Base-by-base conservation (phyloP, 2,888 invertebrate species). In the Agriopis aurantiaria region DNA sequence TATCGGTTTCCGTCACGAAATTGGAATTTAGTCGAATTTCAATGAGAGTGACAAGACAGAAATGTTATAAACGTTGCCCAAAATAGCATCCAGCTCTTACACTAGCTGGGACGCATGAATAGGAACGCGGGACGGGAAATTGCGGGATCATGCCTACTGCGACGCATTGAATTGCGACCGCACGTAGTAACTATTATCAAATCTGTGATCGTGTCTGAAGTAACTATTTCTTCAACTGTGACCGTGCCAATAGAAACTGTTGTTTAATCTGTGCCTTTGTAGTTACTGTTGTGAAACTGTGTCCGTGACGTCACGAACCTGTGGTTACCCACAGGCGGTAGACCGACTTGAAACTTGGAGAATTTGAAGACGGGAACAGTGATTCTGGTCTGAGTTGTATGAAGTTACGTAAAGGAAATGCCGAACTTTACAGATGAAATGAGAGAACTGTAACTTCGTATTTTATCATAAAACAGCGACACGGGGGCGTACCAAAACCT, bases 91-190 rank as follows among this genome's bases (percentile, higher is more conserved):
- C 46, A 40, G 48, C 69, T 69, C 71, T 57, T 33, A 45, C 10
- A 60, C 59, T 58, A 68, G 1, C n/a, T 49, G 53, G 48, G 53
- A 66, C 43, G 73, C 68, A 62, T 82, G 83, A 83, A 82, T 80
- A 77, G 79, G 75, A 77, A 75, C 75, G 79, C 78, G 77, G 71
- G 75, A 62, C 75, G 83, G 85, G 83, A 85, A 85, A 86, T 86
- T 86, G 84, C 84, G 80, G 82, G 78, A 78, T 81, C 81, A 78
- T 80, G 77, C 73, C 69, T 62, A 65, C 56, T 56, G 80, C 73
- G 74, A 69, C 78, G 78, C 75, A 82, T 83, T 84, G 78, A 84
- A 75, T 77, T 58, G 80, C 68, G 10, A 10, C 53, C 11, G 53
- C 46, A 45, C 45, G 14, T 1, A 45, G 17, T 45, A 33, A 46